Conservation (phyloP, 1,140 invertebrate species). For the Nephila pilipes region DNA sequence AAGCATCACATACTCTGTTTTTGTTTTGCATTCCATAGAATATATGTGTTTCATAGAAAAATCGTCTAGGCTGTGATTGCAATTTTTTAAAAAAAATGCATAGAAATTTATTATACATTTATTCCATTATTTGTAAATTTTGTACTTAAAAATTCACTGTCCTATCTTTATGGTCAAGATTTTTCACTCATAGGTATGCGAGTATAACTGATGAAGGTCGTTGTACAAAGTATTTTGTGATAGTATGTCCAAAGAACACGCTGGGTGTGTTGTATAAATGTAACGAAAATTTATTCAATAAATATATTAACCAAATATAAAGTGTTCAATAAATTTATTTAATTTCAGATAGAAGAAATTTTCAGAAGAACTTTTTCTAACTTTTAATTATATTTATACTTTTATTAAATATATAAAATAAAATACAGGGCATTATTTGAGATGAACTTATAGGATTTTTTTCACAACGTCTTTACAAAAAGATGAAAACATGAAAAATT, state of each 20-base stretch:
- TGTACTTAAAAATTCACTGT: conserved; percentile 55
- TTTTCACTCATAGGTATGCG: conserved; percentile 17
- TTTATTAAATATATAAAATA: too few species aligned
- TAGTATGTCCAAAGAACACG: conserved; percentile 56
- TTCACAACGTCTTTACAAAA: too few species aligned
- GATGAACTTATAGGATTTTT: too few species aligned
- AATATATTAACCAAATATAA: conserved; percentile 36
- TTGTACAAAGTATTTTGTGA: conserved; percentile 69
- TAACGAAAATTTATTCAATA: conserved; percentile 61
- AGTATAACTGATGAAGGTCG: conserved; percentile 44
- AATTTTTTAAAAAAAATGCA: conserved; percentile 27
- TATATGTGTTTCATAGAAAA: neutral
- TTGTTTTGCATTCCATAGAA: conserved; percentile 52
- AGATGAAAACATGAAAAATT: too few species aligned
- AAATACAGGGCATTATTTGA: too few species aligned
- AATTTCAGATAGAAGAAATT: too few species aligned
- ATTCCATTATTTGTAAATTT: conserved; percentile 61
- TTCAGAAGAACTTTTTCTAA: too few species aligned
- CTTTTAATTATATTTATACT: too few species aligned
- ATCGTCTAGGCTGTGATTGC: conserved; percentile 56
- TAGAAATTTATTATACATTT: conserved; percentile 58
- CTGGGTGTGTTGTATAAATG: conserved; percentile 66
- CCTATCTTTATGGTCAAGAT: conserved; percentile 38
- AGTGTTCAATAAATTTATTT: neutral
- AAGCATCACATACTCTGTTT: conserved; percentile 25